Evolutionary conservation across 2,888 invertebrate species (phyloP), one percentile per base, ranked within the genome.

Genomic region (Dynastes grantii): DNA sequence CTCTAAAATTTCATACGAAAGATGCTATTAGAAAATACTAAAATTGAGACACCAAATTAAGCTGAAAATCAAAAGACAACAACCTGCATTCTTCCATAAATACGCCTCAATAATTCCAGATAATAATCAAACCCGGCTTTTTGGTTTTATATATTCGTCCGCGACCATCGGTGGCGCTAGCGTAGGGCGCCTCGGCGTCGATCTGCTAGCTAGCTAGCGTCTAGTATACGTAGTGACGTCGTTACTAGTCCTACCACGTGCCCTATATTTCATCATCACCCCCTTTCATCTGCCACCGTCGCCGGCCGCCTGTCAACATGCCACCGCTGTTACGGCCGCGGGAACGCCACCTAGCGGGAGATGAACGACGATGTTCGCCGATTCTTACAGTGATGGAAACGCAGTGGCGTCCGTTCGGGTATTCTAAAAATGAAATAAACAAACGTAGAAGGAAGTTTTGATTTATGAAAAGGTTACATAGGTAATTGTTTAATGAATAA

Each of bases 221-320:
- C 55, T 58, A 16, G 16, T 22, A 5, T 22, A 89, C 90, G 22
- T 58, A 91, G 90, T 90, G 91, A 91, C 92, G 92, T 92, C 92
- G 92, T 92, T 92, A 91, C 92, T 91, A 92, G 92, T 92, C 92
- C 91, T 91, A 92, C 92, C 92, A 92, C 92, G 92, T 92, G 92
- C 92, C 92, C 92, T 91, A 92, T 92, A 92, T 92, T 92, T 92
- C 92, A 92, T 92, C 92, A 91, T 92, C 92, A 92, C 90, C 90
- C 90, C 90, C 86, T 22, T 58, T 22, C 22, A 16, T n/a, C 55
- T 58, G 22, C 55, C 85, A 84, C 85, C 86, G 87, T 85, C 88
- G 83, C 84, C 84, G 82, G 82, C 83, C 83, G 85, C 82, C 84
- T 84, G 80, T 78, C 81, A 81, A 80, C 77, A 81, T 80, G 22